Percentiles rank a stretch among this genome's conserved stretches.
These are phyloP conservation scores for Corvus hawaiiensis DNA, from an alignment of 2,113 vertebrate genomes.

Conservation along the genomic window DNA sequence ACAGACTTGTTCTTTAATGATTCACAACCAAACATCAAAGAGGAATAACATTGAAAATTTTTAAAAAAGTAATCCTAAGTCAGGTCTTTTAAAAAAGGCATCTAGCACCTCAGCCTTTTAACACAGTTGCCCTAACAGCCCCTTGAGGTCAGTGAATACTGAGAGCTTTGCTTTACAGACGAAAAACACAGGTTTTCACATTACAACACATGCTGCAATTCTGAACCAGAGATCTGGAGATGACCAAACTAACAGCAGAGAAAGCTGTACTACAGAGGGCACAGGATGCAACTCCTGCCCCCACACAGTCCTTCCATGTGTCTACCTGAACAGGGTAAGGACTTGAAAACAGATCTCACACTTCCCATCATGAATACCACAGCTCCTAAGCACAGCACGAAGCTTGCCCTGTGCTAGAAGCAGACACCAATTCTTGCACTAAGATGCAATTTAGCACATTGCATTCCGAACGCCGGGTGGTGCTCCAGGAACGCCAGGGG, in stretches of 20 bases:
- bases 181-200: not conserved
- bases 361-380: not conserved
- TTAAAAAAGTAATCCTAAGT: not conserved
- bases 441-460: rapidly evolving
- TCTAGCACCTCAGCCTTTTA: not conserved
- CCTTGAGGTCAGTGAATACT: not conserved
- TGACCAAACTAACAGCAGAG: not conserved
- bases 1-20: conserved; percentile 38
- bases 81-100: not conserved
- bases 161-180: not conserved
- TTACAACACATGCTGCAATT: not conserved
- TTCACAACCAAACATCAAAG: conserved; percentile 42
- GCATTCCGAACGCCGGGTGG: rapidly evolving
- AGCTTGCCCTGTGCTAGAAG: not conserved
- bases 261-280: not conserved
- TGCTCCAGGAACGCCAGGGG: not conserved
- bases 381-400: not conserved
- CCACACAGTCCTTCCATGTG: rapidly evolving
- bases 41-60: not conserved
- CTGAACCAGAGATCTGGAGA: not conserved
- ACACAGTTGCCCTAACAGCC: not conserved
- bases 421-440: rapidly evolving
- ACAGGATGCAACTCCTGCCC: not conserved
- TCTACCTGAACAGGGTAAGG: not conserved
- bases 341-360: not conserved